A percentile compares a stretch with the other conserved stretches of the same genome.
phyloP scores from a whole-genome alignment of 2,113 vertebrate species.

The Hyaena hyaena region DNA sequence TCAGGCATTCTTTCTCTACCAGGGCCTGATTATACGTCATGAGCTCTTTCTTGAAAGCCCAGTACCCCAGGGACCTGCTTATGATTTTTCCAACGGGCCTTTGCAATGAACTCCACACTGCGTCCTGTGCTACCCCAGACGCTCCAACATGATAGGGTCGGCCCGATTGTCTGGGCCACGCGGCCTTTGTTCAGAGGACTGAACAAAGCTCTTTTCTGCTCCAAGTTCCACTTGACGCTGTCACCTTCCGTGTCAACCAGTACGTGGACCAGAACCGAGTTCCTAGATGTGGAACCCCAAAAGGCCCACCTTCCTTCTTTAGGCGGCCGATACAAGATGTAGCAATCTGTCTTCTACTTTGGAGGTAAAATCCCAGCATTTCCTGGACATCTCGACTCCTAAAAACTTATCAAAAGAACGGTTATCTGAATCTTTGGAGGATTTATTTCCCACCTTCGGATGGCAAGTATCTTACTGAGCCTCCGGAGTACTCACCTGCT shows the following conservation, averaged over 20 bases:
- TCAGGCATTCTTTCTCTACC: neutral
- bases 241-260: neutral
- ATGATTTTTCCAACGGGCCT: neutral
- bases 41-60: neutral
- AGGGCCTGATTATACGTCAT: neutral
- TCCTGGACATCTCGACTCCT: neutral
- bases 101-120: neutral
- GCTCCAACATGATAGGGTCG: neutral
- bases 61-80: neutral
- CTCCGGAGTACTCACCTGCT: neutral
- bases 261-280: neutral
- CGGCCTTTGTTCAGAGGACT: too few species aligned
- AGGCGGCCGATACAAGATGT: neutral
- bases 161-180: neutral
- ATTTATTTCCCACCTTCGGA: neutral
- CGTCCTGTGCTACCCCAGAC: neutral
- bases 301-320: neutral
- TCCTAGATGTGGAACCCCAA: neutral
- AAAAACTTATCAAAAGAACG: neutral
- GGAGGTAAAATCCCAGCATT: neutral
- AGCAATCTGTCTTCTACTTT: neutral
- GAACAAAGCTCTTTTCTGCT: neutral
- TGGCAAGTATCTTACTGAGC: neutral
- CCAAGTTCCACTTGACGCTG: neutral
- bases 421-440: neutral